These are phyloP conservation scores for Drosophila biarmipes DNA, from an alignment of 1,140 invertebrate species.

Conservation along the genomic window DNA sequence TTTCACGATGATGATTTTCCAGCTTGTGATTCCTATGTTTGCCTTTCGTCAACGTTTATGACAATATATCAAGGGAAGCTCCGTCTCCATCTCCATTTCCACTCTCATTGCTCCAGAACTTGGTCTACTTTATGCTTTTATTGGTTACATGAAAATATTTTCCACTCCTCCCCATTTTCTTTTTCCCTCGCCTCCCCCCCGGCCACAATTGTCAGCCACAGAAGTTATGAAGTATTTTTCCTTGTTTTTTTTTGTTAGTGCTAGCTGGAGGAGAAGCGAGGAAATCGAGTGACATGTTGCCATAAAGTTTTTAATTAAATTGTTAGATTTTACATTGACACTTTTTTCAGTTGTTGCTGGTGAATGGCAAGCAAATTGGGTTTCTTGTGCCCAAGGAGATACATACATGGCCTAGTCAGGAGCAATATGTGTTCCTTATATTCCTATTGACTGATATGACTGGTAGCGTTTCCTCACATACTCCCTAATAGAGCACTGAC, in stretches of 20 bases:
- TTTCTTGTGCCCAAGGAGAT: conserved; percentile 24
- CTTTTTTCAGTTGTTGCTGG: conserved; percentile 40
- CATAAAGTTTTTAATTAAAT: conserved; percentile 83
- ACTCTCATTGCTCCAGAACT: conserved; percentile 9
- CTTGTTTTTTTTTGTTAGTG: conserved; percentile 25
- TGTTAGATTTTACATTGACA: conserved; percentile 72
- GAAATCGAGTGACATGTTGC: conserved; percentile 65
- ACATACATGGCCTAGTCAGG: conserved; percentile 2
- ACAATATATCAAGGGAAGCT: conserved; percentile 69
- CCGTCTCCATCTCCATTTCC: conserved; percentile 9
- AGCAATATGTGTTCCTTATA: background rate
- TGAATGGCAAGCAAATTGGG: conserved; percentile 49
- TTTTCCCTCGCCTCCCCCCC: conserved; percentile 13
- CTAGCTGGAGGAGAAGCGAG: conserved; percentile 11
- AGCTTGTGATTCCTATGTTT: conserved; percentile 77
- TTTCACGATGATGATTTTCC: conserved; percentile 61
- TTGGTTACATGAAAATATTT: conserved; percentile 78
- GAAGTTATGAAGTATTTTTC: conserved; percentile 74
- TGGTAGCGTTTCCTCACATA: background rate
- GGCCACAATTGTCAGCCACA: conserved; percentile 77
- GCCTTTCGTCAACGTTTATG: conserved; percentile 78
- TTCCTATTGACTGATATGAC: background rate
- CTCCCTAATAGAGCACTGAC: background rate
- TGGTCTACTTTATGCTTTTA: conserved; percentile 73
- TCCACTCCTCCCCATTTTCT: conserved; percentile 37